Conservation (phyloP, 2,888 invertebrate species). For the Tuta absoluta region DNA sequence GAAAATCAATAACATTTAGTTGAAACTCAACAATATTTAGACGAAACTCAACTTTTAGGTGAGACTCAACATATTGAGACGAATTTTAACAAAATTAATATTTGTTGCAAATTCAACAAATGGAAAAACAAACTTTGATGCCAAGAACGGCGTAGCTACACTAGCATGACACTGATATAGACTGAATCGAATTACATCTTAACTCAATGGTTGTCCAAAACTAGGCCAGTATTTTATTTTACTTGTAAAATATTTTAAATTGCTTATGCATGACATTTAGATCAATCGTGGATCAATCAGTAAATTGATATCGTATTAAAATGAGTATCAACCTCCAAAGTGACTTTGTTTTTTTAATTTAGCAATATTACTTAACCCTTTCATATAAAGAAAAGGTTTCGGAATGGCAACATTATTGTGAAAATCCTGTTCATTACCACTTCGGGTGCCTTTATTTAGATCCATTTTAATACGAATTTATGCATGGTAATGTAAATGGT, state of each 20-base stretch:
- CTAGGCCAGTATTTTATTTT: background rate
- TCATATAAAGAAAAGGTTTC: too few relatives aligned
- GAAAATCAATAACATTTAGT: background rate
- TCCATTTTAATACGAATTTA: background rate
- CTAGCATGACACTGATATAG: too few relatives aligned
- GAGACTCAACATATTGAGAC: background rate
- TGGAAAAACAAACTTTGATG: too few relatives aligned
- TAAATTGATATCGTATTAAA: background rate
- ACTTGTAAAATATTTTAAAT: background rate
- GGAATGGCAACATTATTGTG: too few relatives aligned
- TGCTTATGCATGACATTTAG: background rate
- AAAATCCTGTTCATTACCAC: too few relatives aligned
- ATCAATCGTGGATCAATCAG: background rate
- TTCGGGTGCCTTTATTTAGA: background rate
- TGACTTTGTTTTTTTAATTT: too few relatives aligned
- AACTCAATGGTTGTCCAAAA: background rate
- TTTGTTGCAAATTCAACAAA: background rate
- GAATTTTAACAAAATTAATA: background rate
- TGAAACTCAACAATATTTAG: background rate
- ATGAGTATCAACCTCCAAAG: background rate
- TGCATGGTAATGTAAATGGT: constrained; percentile 5
- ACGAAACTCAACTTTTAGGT: background rate
- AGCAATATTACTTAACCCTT: too few relatives aligned
- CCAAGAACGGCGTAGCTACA: too few relatives aligned
- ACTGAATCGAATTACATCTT: background rate